These are phyloP conservation scores for Anguilla marmorata DNA, from an alignment of 2,797 vertebrate species.

Conservation along the genomic window DNA sequence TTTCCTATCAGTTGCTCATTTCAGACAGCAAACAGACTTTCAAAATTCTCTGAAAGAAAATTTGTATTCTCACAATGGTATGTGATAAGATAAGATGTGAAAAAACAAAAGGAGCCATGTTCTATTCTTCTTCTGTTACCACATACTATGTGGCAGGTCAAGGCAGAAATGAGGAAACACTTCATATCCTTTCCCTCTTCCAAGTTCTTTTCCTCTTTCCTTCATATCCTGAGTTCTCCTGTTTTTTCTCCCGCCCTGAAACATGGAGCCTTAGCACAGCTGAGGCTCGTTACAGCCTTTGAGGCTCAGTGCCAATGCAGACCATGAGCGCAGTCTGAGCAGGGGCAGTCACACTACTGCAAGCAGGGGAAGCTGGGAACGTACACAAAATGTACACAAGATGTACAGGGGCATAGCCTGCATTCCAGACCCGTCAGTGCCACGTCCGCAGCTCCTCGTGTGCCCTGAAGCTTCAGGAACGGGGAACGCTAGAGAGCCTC, in stretches of 20 bases:
- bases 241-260: conserved; percentile 52
- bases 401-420: neutral
- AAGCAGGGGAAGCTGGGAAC: neutral
- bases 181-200: neutral
- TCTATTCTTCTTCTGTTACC: neutral
- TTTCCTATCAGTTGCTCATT: too few relatives aligned
- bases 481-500: neutral
- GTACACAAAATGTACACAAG: neutral
- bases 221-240: conserved; percentile 51
- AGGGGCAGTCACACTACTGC: neutral
- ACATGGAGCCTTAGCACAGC: conserved; percentile 66
- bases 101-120: neutral
- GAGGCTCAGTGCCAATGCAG: conserved; percentile 63
- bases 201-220: conserved; percentile 36
- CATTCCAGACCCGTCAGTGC: neutral
- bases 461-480: neutral
- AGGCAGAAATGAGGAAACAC: neutral
- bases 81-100: neutral
- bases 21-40: too few relatives aligned
- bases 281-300: conserved; percentile 64
- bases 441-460: neutral
- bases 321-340: conserved; percentile 29
- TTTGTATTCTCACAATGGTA: too few relatives aligned
- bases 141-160: neutral
- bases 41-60: too few relatives aligned